Conservation (phyloP, 2,888 invertebrate species). For the Drosophila kuntzei region DNA sequence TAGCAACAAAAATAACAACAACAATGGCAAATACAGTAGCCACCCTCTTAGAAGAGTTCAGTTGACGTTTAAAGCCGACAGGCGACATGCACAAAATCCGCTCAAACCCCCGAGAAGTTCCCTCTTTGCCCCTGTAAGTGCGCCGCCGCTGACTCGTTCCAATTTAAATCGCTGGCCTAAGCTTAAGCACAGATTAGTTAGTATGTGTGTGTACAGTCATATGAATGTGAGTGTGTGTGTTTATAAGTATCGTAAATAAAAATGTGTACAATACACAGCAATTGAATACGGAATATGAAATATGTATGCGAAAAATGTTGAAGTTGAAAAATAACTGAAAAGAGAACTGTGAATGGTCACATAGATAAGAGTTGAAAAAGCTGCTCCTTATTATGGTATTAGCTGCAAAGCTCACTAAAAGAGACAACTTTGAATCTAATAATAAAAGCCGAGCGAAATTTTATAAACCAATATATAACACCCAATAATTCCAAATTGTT, state of each 20-base stretch:
- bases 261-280: conserved; percentile 39
- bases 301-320: conserved; percentile 40
- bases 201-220: conserved; percentile 13
- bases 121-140: not conserved
- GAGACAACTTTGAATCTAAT: not conserved
- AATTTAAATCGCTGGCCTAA: conserved; percentile 58
- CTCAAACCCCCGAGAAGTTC: conserved; percentile 36
- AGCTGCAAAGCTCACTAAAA: conserved; percentile 5
- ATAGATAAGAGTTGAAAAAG: conserved; percentile 37
- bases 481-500: not conserved
- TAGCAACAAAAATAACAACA: conserved; percentile 10
- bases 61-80: conserved; percentile 74
- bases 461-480: not conserved
- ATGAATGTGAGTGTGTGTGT: conserved; percentile 2
- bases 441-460: not conserved
- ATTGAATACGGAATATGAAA: conserved; percentile 52
- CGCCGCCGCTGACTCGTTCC: conserved; percentile 9
- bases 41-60: conserved; percentile 45
- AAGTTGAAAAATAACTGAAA: conserved; percentile 3
- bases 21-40: conserved; percentile 47
- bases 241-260: conserved; percentile 44
- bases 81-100: conserved; percentile 72
- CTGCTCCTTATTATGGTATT: conserved; percentile 27
- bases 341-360: conserved; percentile 33
- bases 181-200: conserved; percentile 61